Conservation (phyloP, 2,113 vertebrate species). For the Colaptes auratus region DNA sequence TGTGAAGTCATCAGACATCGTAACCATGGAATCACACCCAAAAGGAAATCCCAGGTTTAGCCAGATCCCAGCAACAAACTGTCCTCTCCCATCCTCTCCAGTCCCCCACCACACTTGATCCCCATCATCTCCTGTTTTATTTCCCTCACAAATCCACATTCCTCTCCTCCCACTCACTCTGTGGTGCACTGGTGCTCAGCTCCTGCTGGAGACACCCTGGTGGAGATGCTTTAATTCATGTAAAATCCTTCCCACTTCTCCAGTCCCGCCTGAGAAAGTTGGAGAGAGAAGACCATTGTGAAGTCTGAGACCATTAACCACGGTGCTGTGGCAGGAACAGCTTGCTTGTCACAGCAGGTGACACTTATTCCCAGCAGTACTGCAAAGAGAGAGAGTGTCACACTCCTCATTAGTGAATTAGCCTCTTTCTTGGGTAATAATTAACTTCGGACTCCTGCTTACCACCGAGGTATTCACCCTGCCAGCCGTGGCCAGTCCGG, state of each 20-base stretch:
- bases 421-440: neutral
- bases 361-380: neutral
- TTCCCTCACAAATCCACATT: neutral
- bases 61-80: rapidly evolving
- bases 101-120: neutral
- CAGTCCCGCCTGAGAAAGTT: neutral
- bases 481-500: neutral
- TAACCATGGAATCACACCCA: neutral
- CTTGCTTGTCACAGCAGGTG: neutral
- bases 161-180: neutral
- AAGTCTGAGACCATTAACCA: neutral
- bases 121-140: neutral
- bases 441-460: neutral
- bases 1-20: neutral
- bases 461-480: neutral
- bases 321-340: rapidly evolving
- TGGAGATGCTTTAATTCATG: neutral
- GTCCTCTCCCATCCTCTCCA: neutral
- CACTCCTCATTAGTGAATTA: neutral
- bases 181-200: neutral
- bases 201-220: neutral
- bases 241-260: neutral
- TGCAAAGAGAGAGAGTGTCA: neutral
- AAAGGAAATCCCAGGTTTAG: neutral
- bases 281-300: neutral